Evolutionary conservation across 2,888 invertebrate genomes (phyloP).

Genomic region (Mycalesis mineus): DNA sequence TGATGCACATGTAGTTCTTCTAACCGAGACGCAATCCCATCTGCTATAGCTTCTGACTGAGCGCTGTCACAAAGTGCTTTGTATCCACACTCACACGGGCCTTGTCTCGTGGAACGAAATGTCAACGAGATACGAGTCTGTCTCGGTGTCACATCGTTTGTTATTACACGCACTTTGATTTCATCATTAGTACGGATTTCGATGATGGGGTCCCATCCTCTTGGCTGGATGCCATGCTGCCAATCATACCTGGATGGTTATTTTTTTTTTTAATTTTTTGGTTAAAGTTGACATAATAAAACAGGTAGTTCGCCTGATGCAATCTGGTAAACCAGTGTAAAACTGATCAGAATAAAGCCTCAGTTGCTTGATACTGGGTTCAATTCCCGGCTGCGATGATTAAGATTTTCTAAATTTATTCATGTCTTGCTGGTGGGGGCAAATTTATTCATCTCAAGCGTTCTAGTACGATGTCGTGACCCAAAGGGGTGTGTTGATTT

Average conservation of each 20-base stretch:
- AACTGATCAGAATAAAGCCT: no score
- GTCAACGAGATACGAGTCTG: conserved; percentile 87
- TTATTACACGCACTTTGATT: conserved; percentile 41
- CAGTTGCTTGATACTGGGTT: no score
- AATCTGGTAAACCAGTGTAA: no score
- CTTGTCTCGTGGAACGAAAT: conserved; percentile 82
- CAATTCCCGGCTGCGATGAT: no score
- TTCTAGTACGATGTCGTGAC: no score
- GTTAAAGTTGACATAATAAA: no score
- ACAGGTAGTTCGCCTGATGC: no score
- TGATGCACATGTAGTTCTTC: conserved; percentile 88
- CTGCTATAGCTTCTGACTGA: conserved; percentile 42
- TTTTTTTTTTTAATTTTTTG: not conserved
- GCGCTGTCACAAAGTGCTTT: conserved; percentile 82
- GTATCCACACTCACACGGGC: conserved; percentile 81
- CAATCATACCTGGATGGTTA: conserved; percentile 82
- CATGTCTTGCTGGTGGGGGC: no score
- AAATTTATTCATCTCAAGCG: no score
- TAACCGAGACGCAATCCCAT: conserved; percentile 79
- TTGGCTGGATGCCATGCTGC: conserved; percentile 92
- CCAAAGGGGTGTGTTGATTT: no score
- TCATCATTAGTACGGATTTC: conserved; percentile 43
- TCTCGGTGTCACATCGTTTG: conserved; percentile 44
- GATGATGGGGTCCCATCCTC: conserved; percentile 84
- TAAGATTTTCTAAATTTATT: no score